Base-by-base conservation (phyloP, 2,888 invertebrate genomes). In the Drosophila fungiperda region DNA sequence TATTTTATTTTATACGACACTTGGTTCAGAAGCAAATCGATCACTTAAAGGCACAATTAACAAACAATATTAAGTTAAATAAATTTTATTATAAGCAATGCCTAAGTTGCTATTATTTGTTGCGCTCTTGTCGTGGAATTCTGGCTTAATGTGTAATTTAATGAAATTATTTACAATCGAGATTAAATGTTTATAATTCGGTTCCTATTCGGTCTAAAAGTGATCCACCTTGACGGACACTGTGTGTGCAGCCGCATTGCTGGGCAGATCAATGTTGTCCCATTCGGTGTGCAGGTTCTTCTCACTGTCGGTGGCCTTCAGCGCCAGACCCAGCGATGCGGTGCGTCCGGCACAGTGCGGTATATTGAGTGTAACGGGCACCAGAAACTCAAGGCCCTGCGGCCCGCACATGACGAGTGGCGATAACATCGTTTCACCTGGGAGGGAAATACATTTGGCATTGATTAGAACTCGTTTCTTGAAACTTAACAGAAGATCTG, bases 391-490 rank as follows among this genome's bases (percentile, higher is more conserved):
- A 82, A 98, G 95, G 80, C 98, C 96, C 94, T 98, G 98, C 32
- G 99, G 99, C 73, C 99, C 98, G 94, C 98, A 99, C 97, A 98
- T 98, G 91, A 99, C 98, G 90, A 98, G 94, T 71, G 98, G 98
- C 90, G 98, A 98, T 89, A 98, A 95, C 95, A 98, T 96, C 76
- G 97, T 97, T 95, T 99, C 98, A 95, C 98, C 98, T 98, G 52
- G 7, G 58, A 53, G 29, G 33, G 12, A 15, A 20, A 42, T 52
- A 12, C 61, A 29, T 26, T 50, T 48, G 36, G 33, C 17, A 72
- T 40, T 38, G n/a, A 59, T 62, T 67, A 66, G 29, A 26, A 42
- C 29, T 40, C 3, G 33, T 48, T 48, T 40, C 11, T 26, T 0
- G n/a, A 17, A 0, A 9, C 7, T 3, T 1, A 26, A 6, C 49